Evolutionary conservation across 2,888 invertebrate genomes (phyloP), one percentile per base, ranked within the genome.

Genomic region (Pediacus dermestoides): DNA sequence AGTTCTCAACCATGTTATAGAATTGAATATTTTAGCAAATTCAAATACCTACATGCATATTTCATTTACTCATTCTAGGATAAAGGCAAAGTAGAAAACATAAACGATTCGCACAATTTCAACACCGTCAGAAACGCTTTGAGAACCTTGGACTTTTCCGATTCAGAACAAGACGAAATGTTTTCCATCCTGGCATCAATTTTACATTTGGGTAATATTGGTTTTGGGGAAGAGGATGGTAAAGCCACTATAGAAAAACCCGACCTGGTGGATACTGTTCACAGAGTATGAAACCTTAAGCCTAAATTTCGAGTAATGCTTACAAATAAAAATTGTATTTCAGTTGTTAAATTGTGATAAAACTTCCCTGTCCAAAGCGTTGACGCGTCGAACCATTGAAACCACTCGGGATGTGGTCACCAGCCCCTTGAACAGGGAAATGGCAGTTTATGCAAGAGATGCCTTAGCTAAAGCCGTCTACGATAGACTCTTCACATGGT

Each of bases 401-500:
- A 90, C 91, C 0, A 80, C 81, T 13, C 83, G 84, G 0, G 92
- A 93, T 64, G 82, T 87, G 4, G 87, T 93, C 30, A 80, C 76
- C 32, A 86, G 87, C 0, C 90, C 91, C 0, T 67, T 93, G 34
- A 87, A 82, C 58, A 72, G 81, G 14, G 92, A 89, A 52, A 81
- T 87, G 61, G 84, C 90, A 1, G 78, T 86, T 40, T 91, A 88
- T 70, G 92, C 91, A 0, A 72, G 91, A 33, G 92, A 94, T 67
- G 93, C 93, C 0, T 72, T 93, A 3, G 87, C 92, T 16, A 94
- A 94, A 66, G 91, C 93, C 7, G 77, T 93, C 10, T 94, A 94
- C 60, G 92, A 91, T 61, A 79, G 91, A 34, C 75, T 92, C 48
- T 94, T 94, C 71, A 83, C 86, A 46, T 94, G 93, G 93, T 77